phyloP scores from a whole-genome alignment of 2,888 invertebrate genomes.

The Folsomia manolachei region DNA sequence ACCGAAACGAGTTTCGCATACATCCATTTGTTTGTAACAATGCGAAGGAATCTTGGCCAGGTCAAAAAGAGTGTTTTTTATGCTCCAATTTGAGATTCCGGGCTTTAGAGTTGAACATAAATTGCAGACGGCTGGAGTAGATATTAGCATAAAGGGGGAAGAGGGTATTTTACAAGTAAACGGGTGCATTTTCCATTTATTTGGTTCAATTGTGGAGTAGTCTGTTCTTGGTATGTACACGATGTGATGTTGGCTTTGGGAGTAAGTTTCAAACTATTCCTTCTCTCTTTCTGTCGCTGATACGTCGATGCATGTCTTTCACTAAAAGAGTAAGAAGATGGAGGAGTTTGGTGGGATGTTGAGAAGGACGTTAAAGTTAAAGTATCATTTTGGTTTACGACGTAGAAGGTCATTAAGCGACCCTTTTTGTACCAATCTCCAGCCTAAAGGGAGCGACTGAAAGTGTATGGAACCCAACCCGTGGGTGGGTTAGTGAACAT shows the following conservation, averaged over 20 bases:
- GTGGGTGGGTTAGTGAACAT: background rate
- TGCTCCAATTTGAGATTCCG: background rate
- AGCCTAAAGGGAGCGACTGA: background rate
- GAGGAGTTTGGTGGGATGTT: background rate
- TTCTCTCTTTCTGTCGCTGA: no score
- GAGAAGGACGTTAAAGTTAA: conserved; percentile 1
- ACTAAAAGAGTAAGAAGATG: background rate
- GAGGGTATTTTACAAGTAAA: background rate
- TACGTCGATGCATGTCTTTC: no score
- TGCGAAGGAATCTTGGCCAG: background rate
- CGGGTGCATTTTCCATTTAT: background rate
- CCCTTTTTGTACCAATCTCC: conserved; percentile 3
- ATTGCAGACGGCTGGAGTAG: background rate
- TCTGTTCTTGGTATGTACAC: no score
- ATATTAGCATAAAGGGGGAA: background rate
- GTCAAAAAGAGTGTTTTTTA: background rate
- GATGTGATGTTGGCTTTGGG: no score
- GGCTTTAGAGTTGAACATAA: background rate
- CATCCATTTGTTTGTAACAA: background rate
- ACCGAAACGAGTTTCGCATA: no score
- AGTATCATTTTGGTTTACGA: conserved; percentile 13
- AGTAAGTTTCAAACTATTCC: no score
- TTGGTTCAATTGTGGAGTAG: background rate
- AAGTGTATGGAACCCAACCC: background rate
- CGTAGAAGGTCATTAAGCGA: conserved; percentile 5